A percentile compares a stretch with the other conserved stretches of the same genome.
Conservation (phyloP, 2,113 vertebrate genomes). For the Gavia stellata region DNA sequence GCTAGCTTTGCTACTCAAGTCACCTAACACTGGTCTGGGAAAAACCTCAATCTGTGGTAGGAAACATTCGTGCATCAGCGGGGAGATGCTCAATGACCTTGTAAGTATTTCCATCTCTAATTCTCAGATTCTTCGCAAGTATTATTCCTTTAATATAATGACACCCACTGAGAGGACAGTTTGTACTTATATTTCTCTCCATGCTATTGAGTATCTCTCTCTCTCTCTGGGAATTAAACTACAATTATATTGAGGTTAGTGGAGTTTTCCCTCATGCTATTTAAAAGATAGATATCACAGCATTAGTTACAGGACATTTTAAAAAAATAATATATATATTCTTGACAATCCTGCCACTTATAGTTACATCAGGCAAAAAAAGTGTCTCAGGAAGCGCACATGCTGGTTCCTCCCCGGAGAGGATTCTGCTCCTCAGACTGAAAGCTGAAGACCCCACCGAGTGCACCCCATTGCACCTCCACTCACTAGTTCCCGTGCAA, state of each 20-base stretch:
- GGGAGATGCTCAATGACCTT: neutral
- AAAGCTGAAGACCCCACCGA: slow-evolving; percentile 64
- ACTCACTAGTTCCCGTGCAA: slow-evolving; percentile 76
- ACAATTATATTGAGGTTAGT: slow-evolving; percentile 19
- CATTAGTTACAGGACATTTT: slow-evolving; percentile 12
- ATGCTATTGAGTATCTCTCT: neutral
- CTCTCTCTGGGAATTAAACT: slow-evolving; percentile 6
- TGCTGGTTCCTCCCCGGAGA: slow-evolving; percentile 44
- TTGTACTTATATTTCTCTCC: slow-evolving; percentile 5
- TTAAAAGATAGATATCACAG: slow-evolving; percentile 28
- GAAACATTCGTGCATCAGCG: neutral
- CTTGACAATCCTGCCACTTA: slow-evolving; percentile 38
- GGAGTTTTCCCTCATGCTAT: slow-evolving; percentile 29
- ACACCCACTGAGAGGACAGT: slow-evolving; percentile 17
- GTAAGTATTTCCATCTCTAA: neutral
- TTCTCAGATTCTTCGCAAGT: slow-evolving; percentile 2
- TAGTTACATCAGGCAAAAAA: slow-evolving; percentile 1
- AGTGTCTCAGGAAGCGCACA: slow-evolving; percentile 42
- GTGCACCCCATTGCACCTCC: slow-evolving; percentile 64
- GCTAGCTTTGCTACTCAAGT: neutral
- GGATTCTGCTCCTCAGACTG: slow-evolving; percentile 56
- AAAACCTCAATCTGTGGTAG: neutral
- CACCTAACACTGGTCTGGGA: neutral
- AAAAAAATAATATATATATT: neutral
- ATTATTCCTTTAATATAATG: neutral